phyloP scores from a whole-genome alignment of 2,113 vertebrate species.

The Thunnus maccoyii region DNA sequence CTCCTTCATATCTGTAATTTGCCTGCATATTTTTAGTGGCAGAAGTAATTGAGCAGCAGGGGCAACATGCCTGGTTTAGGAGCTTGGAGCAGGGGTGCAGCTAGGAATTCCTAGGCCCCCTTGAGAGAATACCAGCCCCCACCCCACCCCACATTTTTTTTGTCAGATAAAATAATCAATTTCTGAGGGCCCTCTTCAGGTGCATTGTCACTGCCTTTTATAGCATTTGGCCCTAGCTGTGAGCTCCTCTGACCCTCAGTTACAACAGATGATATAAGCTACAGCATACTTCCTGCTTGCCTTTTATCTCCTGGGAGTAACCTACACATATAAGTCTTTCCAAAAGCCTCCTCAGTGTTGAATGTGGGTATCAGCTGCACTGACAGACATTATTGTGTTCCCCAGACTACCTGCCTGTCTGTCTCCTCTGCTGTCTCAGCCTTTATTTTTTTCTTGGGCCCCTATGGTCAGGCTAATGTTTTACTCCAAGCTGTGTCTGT shows the following conservation, averaged over 20 bases:
- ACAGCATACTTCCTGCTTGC: slow-evolving; percentile 43
- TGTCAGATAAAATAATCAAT: slow-evolving; percentile 14
- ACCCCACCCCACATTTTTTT: background rate
- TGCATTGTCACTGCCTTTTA: slow-evolving; percentile 29
- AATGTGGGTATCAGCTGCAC: slow-evolving; percentile 57
- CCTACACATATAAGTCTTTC: slow-evolving; percentile 48
- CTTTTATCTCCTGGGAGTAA: slow-evolving; percentile 53
- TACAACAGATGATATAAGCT: slow-evolving; percentile 49
- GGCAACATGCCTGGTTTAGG: slow-evolving; percentile 13
- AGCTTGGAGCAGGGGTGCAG: slow-evolving; percentile 22
- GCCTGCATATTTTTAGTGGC: slow-evolving; percentile 45
- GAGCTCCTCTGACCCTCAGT: slow-evolving; percentile 51
- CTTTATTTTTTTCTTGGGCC: slow-evolving; percentile 28
- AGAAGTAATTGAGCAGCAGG: slow-evolving; percentile 49
- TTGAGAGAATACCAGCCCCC: background rate
- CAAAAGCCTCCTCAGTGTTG: slow-evolving; percentile 42
- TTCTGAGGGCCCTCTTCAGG: slow-evolving; percentile 23
- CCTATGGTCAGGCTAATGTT: slow-evolving; percentile 37
- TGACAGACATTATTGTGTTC: slow-evolving; percentile 54
- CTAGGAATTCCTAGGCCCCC: background rate
- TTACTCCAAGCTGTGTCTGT: slow-evolving; percentile 36
- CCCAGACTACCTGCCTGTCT: slow-evolving; percentile 47
- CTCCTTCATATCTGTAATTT: slow-evolving; percentile 50
- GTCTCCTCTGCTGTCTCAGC: slow-evolving; percentile 48
- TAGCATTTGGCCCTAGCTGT: slow-evolving; percentile 5